These are phyloP conservation scores for Gracilinanus agilis DNA, from an alignment of 2,113 vertebrate species.

Conservation along the genomic window DNA sequence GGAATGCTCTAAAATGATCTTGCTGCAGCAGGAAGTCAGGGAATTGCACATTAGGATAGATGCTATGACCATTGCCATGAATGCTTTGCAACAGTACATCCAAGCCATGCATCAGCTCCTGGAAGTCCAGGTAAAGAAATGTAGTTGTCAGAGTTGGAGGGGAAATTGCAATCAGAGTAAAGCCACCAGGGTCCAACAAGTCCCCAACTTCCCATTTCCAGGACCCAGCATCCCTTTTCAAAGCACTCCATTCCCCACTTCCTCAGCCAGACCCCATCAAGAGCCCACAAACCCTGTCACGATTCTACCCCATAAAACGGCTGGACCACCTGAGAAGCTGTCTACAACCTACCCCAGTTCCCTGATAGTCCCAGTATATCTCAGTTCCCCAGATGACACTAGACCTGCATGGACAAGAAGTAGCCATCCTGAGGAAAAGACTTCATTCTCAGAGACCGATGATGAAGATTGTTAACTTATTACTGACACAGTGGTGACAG, in stretches of 20 bases:
- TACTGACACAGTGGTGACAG: not conserved
- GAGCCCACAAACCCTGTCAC: not conserved
- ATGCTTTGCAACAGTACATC: not conserved
- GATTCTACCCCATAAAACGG: not conserved
- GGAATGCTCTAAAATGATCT: not conserved
- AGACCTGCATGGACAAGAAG: not conserved
- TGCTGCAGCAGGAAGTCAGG: not conserved
- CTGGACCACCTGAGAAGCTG: not conserved
- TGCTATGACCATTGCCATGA: not conserved
- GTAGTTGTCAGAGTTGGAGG: not conserved
- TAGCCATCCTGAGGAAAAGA: not conserved
- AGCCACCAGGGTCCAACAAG: not conserved
- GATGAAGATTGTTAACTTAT: not conserved
- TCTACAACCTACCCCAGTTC: not conserved
- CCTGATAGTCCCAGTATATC: not conserved
- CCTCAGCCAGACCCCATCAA: not conserved
- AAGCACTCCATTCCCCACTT: not conserved
- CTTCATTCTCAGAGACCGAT: not conserved
- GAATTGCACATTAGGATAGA: too few species aligned
- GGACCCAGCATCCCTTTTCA: not conserved
- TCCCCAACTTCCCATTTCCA: not conserved
- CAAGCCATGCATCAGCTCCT: not conserved
- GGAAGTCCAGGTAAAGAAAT: not conserved
- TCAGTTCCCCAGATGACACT: not conserved
- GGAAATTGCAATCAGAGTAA: not conserved